Percentiles rank a stretch among this genome's conserved stretches.
Conservation (phyloP, 2,888 invertebrate species). For the Mesopsocus fuscifrons region DNA sequence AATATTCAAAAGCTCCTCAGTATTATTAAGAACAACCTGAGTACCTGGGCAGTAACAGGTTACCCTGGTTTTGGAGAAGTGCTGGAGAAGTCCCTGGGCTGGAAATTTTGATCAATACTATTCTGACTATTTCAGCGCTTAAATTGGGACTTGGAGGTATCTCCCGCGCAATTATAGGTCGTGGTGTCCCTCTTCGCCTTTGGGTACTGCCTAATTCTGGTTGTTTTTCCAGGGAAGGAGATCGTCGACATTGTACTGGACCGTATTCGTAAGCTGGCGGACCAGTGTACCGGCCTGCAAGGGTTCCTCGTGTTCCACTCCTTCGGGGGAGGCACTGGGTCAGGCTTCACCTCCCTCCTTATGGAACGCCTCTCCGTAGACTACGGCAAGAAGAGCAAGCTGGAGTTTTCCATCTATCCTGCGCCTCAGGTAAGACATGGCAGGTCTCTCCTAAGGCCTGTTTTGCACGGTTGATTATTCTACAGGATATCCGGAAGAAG, state of each 20-base stretch:
- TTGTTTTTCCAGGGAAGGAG: conserved; percentile 24
- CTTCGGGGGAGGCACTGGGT: conserved; percentile 79
- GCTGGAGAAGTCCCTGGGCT: too few relatives aligned
- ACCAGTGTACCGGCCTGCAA: conserved; percentile 34
- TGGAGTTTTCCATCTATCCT: conserved; percentile 87
- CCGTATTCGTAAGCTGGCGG: conserved; percentile 28
- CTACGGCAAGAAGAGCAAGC: conserved; percentile 84
- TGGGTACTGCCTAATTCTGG: too few relatives aligned
- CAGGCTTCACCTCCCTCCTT: conserved; percentile 78
- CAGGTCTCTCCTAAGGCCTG: too few relatives aligned
- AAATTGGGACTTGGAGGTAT: too few relatives aligned
- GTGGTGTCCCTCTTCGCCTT: too few relatives aligned
- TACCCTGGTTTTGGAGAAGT: too few relatives aligned
- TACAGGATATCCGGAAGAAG: too few relatives aligned
- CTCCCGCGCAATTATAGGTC: too few relatives aligned
- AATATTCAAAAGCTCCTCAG: background rate
- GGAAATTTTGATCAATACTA: too few relatives aligned
- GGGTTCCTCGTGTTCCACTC: conserved; percentile 89
- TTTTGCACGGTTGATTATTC: too few relatives aligned
- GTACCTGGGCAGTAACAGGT: too few relatives aligned
- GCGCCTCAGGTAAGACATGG: conserved; percentile 72
- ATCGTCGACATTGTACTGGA: conserved; percentile 27
- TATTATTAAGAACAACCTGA: background rate
- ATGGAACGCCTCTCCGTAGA: conserved; percentile 85
- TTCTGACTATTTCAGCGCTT: too few relatives aligned